These are phyloP conservation scores for Myotis vivesi DNA, from an alignment of 2,797 vertebrate species.

Conservation along the genomic window DNA sequence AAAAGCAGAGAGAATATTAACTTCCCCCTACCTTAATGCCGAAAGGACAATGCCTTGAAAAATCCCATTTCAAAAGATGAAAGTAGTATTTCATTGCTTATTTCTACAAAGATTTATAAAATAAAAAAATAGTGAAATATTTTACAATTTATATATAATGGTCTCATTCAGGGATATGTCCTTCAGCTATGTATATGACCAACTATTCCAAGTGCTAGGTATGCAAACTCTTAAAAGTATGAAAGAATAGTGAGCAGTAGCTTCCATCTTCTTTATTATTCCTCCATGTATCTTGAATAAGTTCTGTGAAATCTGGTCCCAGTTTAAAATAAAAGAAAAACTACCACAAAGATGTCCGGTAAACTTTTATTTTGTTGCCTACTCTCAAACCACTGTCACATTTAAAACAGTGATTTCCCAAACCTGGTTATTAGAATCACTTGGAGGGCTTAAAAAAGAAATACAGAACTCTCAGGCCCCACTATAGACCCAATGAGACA, in stretches of 20 bases:
- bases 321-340: not conserved
- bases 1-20: constrained; percentile 74
- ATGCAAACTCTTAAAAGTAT: constrained; percentile 65
- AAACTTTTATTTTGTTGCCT: constrained; percentile 58
- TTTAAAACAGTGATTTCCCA: constrained; percentile 49
- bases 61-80: constrained; percentile 78
- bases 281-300: constrained; percentile 63
- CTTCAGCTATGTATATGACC: constrained; percentile 69
- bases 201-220: constrained; percentile 75
- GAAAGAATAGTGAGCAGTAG: constrained; percentile 65
- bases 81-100: constrained; percentile 75
- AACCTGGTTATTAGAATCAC: constrained; percentile 57
- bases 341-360: constrained; percentile 37
- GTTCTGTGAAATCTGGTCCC: constrained; percentile 63
- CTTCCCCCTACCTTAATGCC: constrained; percentile 73
- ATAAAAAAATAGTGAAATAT: constrained; percentile 81
- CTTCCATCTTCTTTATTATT: constrained; percentile 61
- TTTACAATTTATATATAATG: constrained; percentile 76
- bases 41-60: constrained; percentile 78
- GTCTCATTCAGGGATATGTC: constrained; percentile 78
- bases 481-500: not conserved
- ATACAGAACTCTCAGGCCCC: not conserved
- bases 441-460: constrained; percentile 27
- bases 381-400: constrained; percentile 54
- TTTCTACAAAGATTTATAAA: constrained; percentile 80